Evolutionary conservation across 53 echinoderm and acorn worm genomes (phyloP), one percentile per base, ranked within the genome.

Genomic region (Luidia sarsii): DNA sequence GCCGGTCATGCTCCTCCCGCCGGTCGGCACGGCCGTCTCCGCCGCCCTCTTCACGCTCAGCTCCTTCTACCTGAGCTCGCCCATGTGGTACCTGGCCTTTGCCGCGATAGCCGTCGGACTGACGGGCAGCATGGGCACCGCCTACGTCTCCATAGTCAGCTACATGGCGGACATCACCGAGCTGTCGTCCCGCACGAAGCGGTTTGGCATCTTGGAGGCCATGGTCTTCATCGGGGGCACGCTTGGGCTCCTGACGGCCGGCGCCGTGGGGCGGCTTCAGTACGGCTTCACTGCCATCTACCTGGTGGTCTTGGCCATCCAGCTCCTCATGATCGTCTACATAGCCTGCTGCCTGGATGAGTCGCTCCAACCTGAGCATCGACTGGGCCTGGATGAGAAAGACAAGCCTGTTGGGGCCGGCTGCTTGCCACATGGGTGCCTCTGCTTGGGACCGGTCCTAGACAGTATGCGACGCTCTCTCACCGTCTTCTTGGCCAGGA

Each of bases 221-320:
- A 92, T 92, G 93, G 64, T 92, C 50, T 92, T 89, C 16, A 70
- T 92, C 10, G 93, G 93, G 16, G 93, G 89, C 2, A 86, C 93
- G 15, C n/a, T 86, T 13, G 93, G 89, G 13, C 83, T 92, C 7
- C 74, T 92, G 5, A 32, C 51, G 0, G 89, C 82, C 5, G 93
- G 89, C 28, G 22, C 68, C 24, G 39, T 92, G 3, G 56, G 72
- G 28, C 63, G 67, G 1, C 30, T 86, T 28, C 38, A 70, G 9
- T 51, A 86, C 23, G 85, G 89, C 27, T 86, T 92, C 50, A 57
- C 83, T 9, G 29, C 80, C 41, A 79, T 87, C 3, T 92, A 83
- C 56, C 57, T 83, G 22, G 18, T 82, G 33, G 87, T 74, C 50
- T 62, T 92, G 15, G n/a, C 53, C 25, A 36, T 92, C 21, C 83